Base-by-base conservation (phyloP, 2,797 vertebrate genomes). In the Bufotes viridis region DNA sequence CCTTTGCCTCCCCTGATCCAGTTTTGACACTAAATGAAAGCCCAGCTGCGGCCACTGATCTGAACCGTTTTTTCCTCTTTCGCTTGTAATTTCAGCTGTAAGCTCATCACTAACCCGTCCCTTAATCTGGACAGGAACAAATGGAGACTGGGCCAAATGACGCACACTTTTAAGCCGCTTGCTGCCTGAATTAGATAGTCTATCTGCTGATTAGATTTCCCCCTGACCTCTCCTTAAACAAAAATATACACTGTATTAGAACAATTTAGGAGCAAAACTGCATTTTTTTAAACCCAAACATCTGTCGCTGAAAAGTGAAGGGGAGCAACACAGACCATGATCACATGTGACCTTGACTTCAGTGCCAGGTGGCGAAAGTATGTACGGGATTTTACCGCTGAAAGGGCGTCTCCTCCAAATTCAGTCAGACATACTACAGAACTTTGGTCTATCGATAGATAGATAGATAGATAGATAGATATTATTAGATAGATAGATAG, bases 161-260 rank as follows among this genome's bases (percentile, higher is more conserved):
- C 90, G 91, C 92, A 94, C 91, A 91, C 49, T 88, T 93, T 92
- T 93, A 93, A 94, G 91, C 91, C 93, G 84, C 92, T 92, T 84
- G 74, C 91, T 90, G 90, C 89, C 92, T 92, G 94, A 94, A 94
- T 94, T 91, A 94, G 92, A 92, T 87, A 0, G 90, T 93, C 82
- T 90, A 91, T 95, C 93, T 94, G 93, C 88, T 93, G 91, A 92
- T 91, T 92, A 93, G 92, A 93, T 93, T 94, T 92, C 90, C 91
- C 90, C 91, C 90, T 94, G 94, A 95, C 92, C 94, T 91, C 94
- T 91, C 92, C 92, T 94, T 90, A 93, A 93, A 94, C 90, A 90
- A 86, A 89, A 85, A 88, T 61, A 89, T 89, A 86, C 42, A 82
- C 29, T 92, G 87, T 69, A 90, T 85, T 84, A 91, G 67, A 90